phyloP scores from a whole-genome alignment of 2,113 vertebrate species.

The Elephas maximus region DNA sequence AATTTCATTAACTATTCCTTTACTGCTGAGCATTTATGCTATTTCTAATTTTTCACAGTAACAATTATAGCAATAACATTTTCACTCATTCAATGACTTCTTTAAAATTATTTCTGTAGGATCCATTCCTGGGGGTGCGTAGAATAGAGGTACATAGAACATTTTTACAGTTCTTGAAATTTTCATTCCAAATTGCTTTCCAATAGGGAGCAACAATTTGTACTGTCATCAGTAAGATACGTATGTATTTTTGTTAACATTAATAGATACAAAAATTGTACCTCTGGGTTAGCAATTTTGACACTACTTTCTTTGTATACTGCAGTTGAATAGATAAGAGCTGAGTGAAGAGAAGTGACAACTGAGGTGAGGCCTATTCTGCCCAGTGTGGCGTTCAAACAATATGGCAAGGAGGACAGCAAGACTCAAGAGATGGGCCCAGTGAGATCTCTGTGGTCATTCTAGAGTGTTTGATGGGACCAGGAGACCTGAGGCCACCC shows the following conservation, averaged over 20 bases:
- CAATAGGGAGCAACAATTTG: constrained; percentile 34
- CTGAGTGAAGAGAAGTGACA: background rate
- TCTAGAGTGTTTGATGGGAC: background rate
- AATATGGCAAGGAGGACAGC: background rate
- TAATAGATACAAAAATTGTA: background rate
- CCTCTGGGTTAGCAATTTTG: background rate
- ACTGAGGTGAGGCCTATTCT: background rate
- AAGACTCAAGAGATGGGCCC: background rate
- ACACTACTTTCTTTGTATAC: constrained; percentile 24
- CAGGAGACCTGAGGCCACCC: background rate
- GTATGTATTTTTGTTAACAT: background rate
- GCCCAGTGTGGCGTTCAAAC: background rate
- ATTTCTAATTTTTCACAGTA: constrained; percentile 61
- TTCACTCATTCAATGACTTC: background rate
- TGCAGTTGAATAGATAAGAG: background rate
- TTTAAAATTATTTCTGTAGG: constrained; percentile 59
- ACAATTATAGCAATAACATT: constrained; percentile 60
- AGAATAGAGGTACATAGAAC: background rate
- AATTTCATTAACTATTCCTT: constrained; percentile 67
- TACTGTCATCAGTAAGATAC: background rate
- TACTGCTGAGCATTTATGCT: constrained; percentile 9
- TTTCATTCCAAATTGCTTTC: constrained; percentile 62
- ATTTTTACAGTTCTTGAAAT: constrained; percentile 38
- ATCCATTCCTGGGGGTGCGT: background rate
- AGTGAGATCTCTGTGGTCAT: background rate